Evolutionary conservation across 2,113 vertebrate genomes (phyloP).

Genomic region (Oryzias melastigma): DNA sequence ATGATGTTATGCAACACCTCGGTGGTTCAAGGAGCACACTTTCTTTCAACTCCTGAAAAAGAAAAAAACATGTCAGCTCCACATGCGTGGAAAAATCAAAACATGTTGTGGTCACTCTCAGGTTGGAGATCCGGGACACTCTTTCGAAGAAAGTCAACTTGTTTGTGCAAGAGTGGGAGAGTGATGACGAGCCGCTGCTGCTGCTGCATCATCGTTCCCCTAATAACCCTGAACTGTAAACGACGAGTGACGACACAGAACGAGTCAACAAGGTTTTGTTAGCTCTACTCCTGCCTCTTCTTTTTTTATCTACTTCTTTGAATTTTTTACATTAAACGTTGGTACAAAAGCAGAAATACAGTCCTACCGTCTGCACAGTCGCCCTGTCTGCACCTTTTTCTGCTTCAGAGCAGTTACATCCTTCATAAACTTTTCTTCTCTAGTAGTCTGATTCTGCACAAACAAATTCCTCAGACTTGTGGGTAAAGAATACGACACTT

Average conservation of each 20-base stretch:
- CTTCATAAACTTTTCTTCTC: not conserved
- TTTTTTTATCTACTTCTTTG: not conserved
- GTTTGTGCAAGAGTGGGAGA: slow-evolving; percentile 46
- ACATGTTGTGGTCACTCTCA: slow-evolving; percentile 48
- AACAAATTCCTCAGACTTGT: not conserved
- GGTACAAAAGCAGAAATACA: not conserved
- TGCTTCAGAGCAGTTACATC: slow-evolving; percentile 8
- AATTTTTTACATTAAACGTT: no score
- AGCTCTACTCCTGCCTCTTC: slow-evolving; percentile 12
- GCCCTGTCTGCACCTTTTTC: slow-evolving; percentile 10
- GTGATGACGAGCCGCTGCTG: slow-evolving; percentile 22
- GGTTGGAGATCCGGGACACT: slow-evolving; percentile 15
- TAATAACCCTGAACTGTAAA: slow-evolving; percentile 53
- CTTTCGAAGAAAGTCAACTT: slow-evolving; percentile 28
- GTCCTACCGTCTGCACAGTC: slow-evolving; percentile 22
- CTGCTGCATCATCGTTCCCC: slow-evolving; percentile 40
- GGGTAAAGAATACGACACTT: slow-evolving; percentile 21
- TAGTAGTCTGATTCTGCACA: not conserved
- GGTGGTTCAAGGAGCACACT: slow-evolving; percentile 43
- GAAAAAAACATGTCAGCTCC: slow-evolving; percentile 8
- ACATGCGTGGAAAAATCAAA: slow-evolving; percentile 27
- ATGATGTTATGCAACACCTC: slow-evolving; percentile 36
- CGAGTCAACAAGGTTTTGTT: slow-evolving; percentile 40
- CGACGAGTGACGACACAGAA: slow-evolving; percentile 28
- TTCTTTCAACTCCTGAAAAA: slow-evolving; percentile 25